phyloP scores from a whole-genome alignment of 2,888 invertebrate genomes.

The Cryptophagus acutangulus region DNA sequence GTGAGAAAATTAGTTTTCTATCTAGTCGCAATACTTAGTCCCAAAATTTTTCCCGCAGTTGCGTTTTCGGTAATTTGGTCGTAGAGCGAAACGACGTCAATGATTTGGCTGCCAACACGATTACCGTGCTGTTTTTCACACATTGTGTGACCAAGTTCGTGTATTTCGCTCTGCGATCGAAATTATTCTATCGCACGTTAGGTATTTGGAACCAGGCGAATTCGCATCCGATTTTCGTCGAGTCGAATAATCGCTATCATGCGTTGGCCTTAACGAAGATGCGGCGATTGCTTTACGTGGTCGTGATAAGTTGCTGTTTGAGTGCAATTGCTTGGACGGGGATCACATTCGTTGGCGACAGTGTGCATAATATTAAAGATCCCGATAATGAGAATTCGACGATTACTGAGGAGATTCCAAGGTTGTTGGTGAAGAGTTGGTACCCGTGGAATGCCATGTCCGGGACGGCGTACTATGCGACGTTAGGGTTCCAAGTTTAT shows the following conservation, averaged over 20 bases:
- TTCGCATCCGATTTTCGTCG: constrained; percentile 77
- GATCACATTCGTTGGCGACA: constrained; percentile 76
- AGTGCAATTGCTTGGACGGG: constrained; percentile 66
- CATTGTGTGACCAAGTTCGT: constrained; percentile 70
- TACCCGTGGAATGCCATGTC: constrained; percentile 73
- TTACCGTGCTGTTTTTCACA: constrained; percentile 75
- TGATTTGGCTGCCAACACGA: constrained; percentile 67
- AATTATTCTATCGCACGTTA: constrained; percentile 71
- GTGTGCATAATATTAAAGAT: constrained; percentile 61
- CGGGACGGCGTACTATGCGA: constrained; percentile 62
- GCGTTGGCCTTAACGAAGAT: constrained; percentile 69
- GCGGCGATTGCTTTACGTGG: constrained; percentile 65
- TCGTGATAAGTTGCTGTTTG: too few relatives aligned
- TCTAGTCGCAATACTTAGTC: constrained; percentile 7
- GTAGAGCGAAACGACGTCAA: constrained; percentile 71
- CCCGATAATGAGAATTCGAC: constrained; percentile 68
- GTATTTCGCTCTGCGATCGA: constrained; percentile 69
- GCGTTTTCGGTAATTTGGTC: constrained; percentile 64
- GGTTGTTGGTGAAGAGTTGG: constrained; percentile 69
- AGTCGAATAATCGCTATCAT: constrained; percentile 69
- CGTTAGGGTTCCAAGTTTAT: constrained; percentile 51
- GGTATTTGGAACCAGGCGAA: constrained; percentile 82
- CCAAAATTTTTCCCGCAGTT: constrained; percentile 32
- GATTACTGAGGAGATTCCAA: constrained; percentile 62
- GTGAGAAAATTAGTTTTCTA: constrained; percentile 27